Evolutionary conservation across 2,113 vertebrate genomes (phyloP), one percentile per base, ranked within the genome.

Genomic region (Blennius ocellaris): DNA sequence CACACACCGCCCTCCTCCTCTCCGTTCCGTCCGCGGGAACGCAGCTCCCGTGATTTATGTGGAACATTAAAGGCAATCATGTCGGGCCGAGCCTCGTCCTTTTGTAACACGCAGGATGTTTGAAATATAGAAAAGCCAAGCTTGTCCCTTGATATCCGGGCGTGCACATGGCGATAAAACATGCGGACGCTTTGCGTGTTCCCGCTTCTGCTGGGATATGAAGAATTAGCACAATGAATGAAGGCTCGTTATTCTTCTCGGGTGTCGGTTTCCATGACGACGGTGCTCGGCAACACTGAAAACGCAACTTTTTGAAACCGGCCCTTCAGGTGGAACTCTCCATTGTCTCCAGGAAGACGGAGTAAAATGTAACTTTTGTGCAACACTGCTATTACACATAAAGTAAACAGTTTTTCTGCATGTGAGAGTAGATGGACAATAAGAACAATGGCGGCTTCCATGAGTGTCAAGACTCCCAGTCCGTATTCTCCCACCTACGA

Each of bases 31-130:
- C 1, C 55, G 6, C 6, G 8, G 50, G 45, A 37, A 62, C 57
- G 69, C 57, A 73, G 21, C 53, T 40, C 40, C 40, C 11, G 64
- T 91, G 90, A 92, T 92, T 93, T 90, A 92, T 92, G 88, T 66
- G 89, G 84, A 91, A 91, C 90, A 92, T 93, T 92, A 92, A 88
- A 92, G 80, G 87, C 89, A 87, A 92, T 90, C 88, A 92, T 90
- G 86, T 89, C 68, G 85, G 72, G 74, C 72, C 74, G 74, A 74
- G 79, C 84, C 82, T 64, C 36, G 59, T 90, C 72, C 80, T 87
- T 87, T 88, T 88, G 80, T 83, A 63, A 76, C 73, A 56, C 65
- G 40, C 63, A 70, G 53, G 64, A 82, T 80, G 78, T 83, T 89
- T 93, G 89, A 92, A 90, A 88, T 89, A 90, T 87, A 80, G 77